Evolutionary conservation across 2,888 invertebrate genomes (phyloP).

Genomic region (Adela reaumurella): DNA sequence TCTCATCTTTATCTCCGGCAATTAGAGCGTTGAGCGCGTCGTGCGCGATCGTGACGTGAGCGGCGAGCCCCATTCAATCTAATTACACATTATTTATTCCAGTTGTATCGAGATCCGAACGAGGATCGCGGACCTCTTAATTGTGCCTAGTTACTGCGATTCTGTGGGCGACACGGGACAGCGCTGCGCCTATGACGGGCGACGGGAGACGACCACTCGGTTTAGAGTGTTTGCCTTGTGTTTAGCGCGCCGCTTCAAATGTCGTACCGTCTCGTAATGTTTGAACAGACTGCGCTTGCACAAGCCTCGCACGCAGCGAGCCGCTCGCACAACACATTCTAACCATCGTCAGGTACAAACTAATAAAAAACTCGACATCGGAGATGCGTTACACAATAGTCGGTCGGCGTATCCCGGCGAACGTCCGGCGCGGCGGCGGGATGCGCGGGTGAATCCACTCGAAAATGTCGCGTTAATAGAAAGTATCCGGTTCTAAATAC

Average conservation of each 20-base stretch:
- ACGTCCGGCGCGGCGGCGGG: constrained; percentile 31
- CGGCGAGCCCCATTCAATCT: constrained; percentile 41
- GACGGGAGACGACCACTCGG: constrained; percentile 23
- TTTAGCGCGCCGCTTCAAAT: constrained; percentile 54
- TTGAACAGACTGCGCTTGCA: constrained; percentile 51
- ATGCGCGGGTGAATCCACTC: constrained; percentile 48
- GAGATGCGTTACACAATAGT: background rate
- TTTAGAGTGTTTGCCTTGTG: constrained; percentile 47
- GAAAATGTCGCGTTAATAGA: constrained; percentile 50
- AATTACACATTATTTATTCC: constrained; percentile 46
- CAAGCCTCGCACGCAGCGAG: constrained; percentile 40
- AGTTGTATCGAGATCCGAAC: constrained; percentile 16
- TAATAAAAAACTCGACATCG: background rate
- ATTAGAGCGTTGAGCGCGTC: constrained; percentile 37
- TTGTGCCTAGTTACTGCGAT: constrained; percentile 31
- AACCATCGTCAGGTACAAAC: background rate
- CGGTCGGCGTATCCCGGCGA: constrained; percentile 11
- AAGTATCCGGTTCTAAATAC: constrained; percentile 27
- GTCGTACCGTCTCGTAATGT: constrained; percentile 53
- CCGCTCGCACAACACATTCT: constrained; percentile 52
- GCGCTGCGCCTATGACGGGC: background rate
- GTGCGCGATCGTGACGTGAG: constrained; percentile 42
- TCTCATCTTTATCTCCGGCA: constrained; percentile 34
- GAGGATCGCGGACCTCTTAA: constrained; percentile 49
- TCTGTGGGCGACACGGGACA: constrained; percentile 15